Evolutionary conservation across 2,113 vertebrate species (phyloP), one percentile per base, ranked within the genome.

Genomic region (Cygnus atratus): DNA sequence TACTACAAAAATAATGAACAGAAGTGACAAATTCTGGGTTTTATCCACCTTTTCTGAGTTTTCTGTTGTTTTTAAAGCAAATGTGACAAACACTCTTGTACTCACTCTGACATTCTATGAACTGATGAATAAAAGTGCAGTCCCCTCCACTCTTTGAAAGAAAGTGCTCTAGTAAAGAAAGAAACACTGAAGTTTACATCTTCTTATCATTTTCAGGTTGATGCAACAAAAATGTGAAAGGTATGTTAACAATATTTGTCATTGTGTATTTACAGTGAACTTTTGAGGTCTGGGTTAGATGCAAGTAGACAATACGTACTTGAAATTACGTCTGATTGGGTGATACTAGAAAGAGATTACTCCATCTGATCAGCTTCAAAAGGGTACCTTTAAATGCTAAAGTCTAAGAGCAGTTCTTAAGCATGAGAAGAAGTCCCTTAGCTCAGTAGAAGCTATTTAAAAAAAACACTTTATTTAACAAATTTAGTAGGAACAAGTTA

Each of bases 71-170:
- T 96, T 95, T 90, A 95, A 97, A 96, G 96, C 81, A 93, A 98
- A 98, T 95, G 96, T 97, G 97, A 98, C 95, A 97, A 98, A 98
- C 92, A 91, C 97, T 97, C 97, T 98, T 98, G 98, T 99, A 99
- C 99, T 99, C 99, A 99, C 99, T 98, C 98, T 98, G 99, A 98
- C 99, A 99, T 93, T 99, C 98, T 98, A 99, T 99, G 98, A 99
- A 98, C 91, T 99, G 99, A 98, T 99, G 99, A 97, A 99, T 99
- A 99, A 99, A 98, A 98, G 98, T 99, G 95, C 98, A 98, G 98
- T 99, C 98, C 98, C 98, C 99, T 98, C 98, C 98, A 97, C 99
- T 99, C 98, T 99, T 99, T 98, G 99, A 98, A 97, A 99, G 98
- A 99, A 99, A 99, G 98, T 98, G 98, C 98, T 99, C 99, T 99